Conservation (phyloP, 1,140 invertebrate species). For the Drosophila navojoa region DNA sequence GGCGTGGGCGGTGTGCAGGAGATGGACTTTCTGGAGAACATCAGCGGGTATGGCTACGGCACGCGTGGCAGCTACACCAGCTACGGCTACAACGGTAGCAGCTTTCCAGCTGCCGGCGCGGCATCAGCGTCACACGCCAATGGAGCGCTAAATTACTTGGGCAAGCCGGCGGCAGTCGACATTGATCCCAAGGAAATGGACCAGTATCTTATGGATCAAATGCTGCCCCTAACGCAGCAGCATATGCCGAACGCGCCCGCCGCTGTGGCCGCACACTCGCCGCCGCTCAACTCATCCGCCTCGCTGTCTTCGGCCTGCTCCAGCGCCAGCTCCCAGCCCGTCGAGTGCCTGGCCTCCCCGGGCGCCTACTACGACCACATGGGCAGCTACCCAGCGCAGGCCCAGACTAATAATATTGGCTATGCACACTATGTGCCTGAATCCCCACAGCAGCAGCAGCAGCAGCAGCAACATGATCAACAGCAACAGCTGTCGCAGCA, state of each 20-base stretch:
- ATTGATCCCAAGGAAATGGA: conserved; percentile 84
- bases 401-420: conserved; percentile 20
- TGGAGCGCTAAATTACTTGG: conserved; percentile 78
- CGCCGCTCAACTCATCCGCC: conserved; percentile 69
- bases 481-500: conserved; percentile 54
- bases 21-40: conserved; percentile 71
- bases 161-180: conserved; percentile 50
- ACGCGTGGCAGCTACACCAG: conserved; percentile 36
- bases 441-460: conserved; percentile 46
- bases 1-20: conserved; percentile 44
- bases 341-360: conserved; percentile 56
- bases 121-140: conserved; percentile 65
- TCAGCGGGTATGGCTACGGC: conserved; percentile 58
- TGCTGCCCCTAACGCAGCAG: conserved; percentile 70
- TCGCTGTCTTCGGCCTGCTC: conserved; percentile 73
- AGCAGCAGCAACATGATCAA: conserved; percentile 34
- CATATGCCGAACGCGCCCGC: conserved; percentile 30
- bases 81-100: conserved; percentile 51
- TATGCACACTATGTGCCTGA: conserved; percentile 41
- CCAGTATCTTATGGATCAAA: conserved; percentile 84
- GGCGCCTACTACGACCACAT: conserved; percentile 64
- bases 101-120: conserved; percentile 1
- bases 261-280: conserved; percentile 46
- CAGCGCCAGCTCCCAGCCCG: conserved; percentile 68
- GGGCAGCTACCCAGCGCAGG: conserved; percentile 42